phyloP scores from a whole-genome alignment of 1,140 invertebrate genomes.

The Zelostemma sp. region DNA sequence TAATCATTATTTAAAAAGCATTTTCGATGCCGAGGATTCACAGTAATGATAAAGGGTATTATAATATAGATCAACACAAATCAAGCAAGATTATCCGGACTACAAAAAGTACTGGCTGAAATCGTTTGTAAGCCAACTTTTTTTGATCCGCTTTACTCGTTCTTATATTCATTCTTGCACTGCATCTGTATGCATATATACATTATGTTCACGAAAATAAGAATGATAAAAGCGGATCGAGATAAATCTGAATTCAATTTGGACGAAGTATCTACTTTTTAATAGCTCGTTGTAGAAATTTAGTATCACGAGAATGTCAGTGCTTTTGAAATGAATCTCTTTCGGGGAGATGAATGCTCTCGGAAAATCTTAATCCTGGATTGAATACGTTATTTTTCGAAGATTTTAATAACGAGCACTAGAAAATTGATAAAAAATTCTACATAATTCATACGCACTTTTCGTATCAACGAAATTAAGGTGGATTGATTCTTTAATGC shows the following conservation, averaged over 20 bases:
- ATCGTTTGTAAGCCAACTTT: conserved; percentile 21
- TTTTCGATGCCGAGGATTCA: too few species aligned
- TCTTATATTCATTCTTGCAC: conserved; percentile 16
- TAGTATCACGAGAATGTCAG: background rate
- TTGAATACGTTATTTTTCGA: too few species aligned
- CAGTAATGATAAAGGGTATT: too few species aligned
- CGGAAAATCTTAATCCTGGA: too few species aligned
- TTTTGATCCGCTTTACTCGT: conserved; percentile 27
- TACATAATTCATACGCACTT: too few species aligned
- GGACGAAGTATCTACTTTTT: conserved; percentile 5
- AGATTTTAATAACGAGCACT: too few species aligned
- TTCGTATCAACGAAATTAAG: too few species aligned
- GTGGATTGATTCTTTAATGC: too few species aligned
- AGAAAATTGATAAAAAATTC: too few species aligned
- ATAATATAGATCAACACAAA: conserved; percentile 3
- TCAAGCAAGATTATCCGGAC: conserved; percentile 14
- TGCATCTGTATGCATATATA: conserved; percentile 11
- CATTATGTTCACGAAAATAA: conserved; percentile 20
- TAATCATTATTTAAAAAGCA: too few species aligned
- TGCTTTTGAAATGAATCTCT: too few species aligned
- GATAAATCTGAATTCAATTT: conserved; percentile 27
- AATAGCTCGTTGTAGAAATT: background rate
- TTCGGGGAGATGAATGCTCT: too few species aligned
- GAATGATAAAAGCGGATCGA: conserved; percentile 25
- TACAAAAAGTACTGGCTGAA: conserved; percentile 17